Percentiles rank a stretch among this genome's conserved stretches.
Conservation (phyloP, 2,888 invertebrate species). For the Caenorhabditis panamensis region DNA sequence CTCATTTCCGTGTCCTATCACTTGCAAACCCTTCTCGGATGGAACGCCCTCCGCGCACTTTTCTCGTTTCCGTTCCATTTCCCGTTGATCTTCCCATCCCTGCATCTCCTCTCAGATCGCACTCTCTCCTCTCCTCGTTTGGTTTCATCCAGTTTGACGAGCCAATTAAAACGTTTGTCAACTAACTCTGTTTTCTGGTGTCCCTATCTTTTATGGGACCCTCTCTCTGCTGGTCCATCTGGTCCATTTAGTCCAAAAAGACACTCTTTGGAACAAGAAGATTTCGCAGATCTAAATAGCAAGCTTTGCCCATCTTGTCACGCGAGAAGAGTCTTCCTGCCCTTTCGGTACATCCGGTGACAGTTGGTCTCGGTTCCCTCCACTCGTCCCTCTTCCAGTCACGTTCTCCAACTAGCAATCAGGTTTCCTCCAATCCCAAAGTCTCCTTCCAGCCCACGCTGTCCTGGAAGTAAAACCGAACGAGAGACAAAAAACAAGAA, state of each 20-base stretch:
- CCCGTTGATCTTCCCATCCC: slow-evolving; percentile 5
- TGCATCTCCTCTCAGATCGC: slow-evolving; percentile 9
- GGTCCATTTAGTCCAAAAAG: no score
- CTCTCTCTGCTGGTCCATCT: neutral
- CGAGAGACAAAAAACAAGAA: neutral
- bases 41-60: neutral
- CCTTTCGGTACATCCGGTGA: slow-evolving; percentile 33
- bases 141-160: slow-evolving; percentile 6
- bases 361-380: no score
- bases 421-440: neutral
- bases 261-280: slow-evolving; percentile 1
- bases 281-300: neutral
- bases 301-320: slow-evolving; percentile 10
- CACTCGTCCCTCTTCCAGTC: slow-evolving; percentile 13
- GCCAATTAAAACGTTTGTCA: slow-evolving; percentile 58
- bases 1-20: no score
- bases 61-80: slow-evolving; percentile 39
- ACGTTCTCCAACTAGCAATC: neutral
- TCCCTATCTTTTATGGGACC: slow-evolving; percentile 2
- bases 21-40: neutral
- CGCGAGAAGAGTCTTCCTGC: slow-evolving; percentile 30
- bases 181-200: slow-evolving; percentile 1
- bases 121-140: slow-evolving; percentile 22
- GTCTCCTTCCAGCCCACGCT: neutral
- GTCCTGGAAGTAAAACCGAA: neutral